Evolutionary conservation across 2,113 vertebrate species (phyloP), one percentile per base, ranked within the genome.

Genomic region (Hydropotes inermis): DNA sequence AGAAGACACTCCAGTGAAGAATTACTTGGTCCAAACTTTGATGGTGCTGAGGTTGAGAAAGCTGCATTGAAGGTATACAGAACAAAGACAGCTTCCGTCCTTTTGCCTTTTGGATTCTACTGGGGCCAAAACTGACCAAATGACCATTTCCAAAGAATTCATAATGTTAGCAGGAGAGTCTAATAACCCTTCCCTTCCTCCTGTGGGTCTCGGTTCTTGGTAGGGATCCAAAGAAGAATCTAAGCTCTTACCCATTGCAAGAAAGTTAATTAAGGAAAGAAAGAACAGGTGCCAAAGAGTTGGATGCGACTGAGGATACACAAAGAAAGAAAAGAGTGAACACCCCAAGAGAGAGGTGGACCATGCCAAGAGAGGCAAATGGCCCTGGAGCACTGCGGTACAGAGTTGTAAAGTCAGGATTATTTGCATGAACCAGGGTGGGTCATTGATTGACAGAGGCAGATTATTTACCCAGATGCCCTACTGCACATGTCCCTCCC

Each of bases 341-440:
- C n/a, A 39, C 19, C 67, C 67, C n/a, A 6, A 39, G 67, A 70
- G 19, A 70, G 16, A 54, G 52, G 52, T 6, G 52, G 52, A 7
- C 52, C 16, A 7, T 39, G 21, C 5, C 10, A 70, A 70, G 10
- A 39, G 10, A 39, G 67, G n/a, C n/a, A 12, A 70, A 70, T 23
- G 67, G 67, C 67, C 67, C n/a, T 70, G n/a, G 19, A 39, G n/a
- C 10, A n/a, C n/a, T 70, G 67, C 67, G 3, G 67, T 23, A 70
- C 10, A 70, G 67, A 70, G 67, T 13, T 39, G 19, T 39, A 23
- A 70, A 70, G n/a, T 23, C 67, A 39, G 67, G n/a, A n/a, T 70
- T 70, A 23, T 39, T 23, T 70, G 19, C 2, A 70, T 39, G 23
- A 70, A 13, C 67, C 0, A 3, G 58, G 2, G 2, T 0, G n/a